Evolutionary conservation across 2,113 vertebrate species (phyloP).

Genomic region (Fulmarus glacialis): DNA sequence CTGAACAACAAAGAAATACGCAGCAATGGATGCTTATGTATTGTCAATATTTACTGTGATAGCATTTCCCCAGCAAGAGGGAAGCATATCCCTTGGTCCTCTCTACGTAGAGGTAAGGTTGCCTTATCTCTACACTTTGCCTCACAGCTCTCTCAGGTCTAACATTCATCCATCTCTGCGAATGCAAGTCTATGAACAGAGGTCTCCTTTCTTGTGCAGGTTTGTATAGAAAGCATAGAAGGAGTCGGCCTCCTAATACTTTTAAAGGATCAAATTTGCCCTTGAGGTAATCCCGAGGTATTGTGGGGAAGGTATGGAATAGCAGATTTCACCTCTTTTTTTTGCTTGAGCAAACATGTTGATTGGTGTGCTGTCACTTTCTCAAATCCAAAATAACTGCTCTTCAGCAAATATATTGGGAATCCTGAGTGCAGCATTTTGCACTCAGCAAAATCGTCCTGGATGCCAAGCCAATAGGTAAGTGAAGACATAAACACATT

Average conservation of each 20-base stretch:
- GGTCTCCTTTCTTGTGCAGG: not conserved
- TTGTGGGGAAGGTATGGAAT: not conserved
- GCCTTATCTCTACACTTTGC: not conserved
- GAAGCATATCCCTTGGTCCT: not conserved
- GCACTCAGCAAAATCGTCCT: not conserved
- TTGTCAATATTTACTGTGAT: not conserved
- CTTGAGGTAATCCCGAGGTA: not conserved
- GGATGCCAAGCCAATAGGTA: not conserved
- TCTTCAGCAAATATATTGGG: not conserved
- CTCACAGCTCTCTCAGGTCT: not conserved
- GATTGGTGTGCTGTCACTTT: not conserved
- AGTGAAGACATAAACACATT: not conserved
- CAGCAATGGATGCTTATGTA: not conserved
- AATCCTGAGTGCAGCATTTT: not conserved
- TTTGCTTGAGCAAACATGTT: not conserved
- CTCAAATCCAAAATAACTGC: not conserved
- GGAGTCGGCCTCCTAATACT: not conserved
- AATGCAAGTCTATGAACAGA: not conserved
- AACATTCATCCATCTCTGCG: not conserved
- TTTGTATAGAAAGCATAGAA: not conserved
- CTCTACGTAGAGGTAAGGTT: not conserved
- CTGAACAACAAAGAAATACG: not conserved
- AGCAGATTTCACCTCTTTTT: not conserved
- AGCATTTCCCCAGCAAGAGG: not conserved
- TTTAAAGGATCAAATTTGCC: not conserved